Evolutionary conservation across 2,113 vertebrate species (phyloP), one percentile per base, ranked within the genome.

Genomic region (Budorcas taxicolor): DNA sequence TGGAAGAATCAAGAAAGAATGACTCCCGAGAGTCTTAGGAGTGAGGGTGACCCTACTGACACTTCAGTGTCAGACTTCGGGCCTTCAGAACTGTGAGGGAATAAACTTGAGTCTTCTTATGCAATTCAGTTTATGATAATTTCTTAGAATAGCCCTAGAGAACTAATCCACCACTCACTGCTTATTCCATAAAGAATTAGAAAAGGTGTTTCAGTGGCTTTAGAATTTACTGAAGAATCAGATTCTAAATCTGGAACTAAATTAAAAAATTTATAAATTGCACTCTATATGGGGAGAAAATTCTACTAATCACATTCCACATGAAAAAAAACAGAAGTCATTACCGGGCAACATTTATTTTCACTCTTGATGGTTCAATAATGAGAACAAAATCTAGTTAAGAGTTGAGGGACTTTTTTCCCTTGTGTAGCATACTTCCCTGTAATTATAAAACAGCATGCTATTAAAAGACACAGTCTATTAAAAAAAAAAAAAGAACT

Each of bases 381-480:
- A 90, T 81, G 55, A 95, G 53, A 87, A 85, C 60, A 97, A 97
- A 97, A 88, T 23, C 47, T 40, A 52, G 76, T 94, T 94, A 94
- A 40, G 2, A 94, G 82, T 55, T 6, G 4, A 87, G 60, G 90
- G 45, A 55, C 52, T 13, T 55, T 88, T 60, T 71, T 19, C 62
- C 87, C 10, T 81, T 47, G 27, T 76, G 33, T 16, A 91, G 60
- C 82, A 86, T 62, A 93, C 33, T 53, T 97, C 55, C 57, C 83
- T 40, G n/a, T 80, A 94, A 96, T 91, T 98, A 88, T 94, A 95
- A 95, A 95, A 87, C 25, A 74, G 58, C 78, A 92, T 50, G 60
- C 21, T 95, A 67, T 94, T 86, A 86, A 92, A 97, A 86, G 67
- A 81, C 33, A 89, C 17, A 17, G 91, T 91, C 88, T 58, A 93